Conservation (phyloP, 2,888 invertebrate species). For the Dasysyrphus tricinctus region DNA sequence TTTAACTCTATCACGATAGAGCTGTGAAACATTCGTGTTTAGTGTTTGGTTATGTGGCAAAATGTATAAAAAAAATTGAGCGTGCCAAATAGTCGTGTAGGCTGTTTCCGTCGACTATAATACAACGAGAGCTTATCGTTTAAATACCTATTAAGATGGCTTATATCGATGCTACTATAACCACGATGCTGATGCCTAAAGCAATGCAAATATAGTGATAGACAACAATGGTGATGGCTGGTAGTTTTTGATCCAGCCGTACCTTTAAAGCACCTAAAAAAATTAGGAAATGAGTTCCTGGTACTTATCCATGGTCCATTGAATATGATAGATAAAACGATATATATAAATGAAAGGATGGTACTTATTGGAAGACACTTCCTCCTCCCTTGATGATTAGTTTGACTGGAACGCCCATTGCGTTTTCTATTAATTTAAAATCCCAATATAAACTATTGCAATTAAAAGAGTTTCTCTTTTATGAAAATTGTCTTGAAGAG, state of each 20-base stretch:
- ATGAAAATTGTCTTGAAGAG: no score
- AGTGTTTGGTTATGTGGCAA: slow-evolving; percentile 13
- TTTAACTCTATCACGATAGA: slow-evolving; percentile 41
- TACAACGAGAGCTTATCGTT: slow-evolving; percentile 19
- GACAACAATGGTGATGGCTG: not conserved
- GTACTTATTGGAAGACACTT: slow-evolving; percentile 10
- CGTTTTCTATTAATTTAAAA: no score
- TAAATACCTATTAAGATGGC: slow-evolving; percentile 43
- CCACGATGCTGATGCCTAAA: slow-evolving; percentile 16
- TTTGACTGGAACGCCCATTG: not conserved
- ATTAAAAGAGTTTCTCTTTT: no score
- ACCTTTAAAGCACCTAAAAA: not conserved
- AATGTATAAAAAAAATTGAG: slow-evolving; percentile 15
- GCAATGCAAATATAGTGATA: not conserved
- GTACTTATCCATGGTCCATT: slow-evolving; percentile 36
- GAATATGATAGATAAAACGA: slow-evolving; percentile 17
- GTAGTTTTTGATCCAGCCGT: slow-evolving; percentile 2
- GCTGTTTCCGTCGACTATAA: slow-evolving; percentile 27
- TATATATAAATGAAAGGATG: not conserved
- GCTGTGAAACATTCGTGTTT: slow-evolving; percentile 47
- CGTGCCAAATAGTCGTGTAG: slow-evolving; percentile 54
- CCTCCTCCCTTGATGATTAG: not conserved
- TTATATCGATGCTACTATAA: slow-evolving; percentile 20
- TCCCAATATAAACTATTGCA: no score
- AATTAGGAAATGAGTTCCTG: slow-evolving; percentile 48